Conservation (phyloP, 2,888 invertebrate species). For the Biston betularia region DNA sequence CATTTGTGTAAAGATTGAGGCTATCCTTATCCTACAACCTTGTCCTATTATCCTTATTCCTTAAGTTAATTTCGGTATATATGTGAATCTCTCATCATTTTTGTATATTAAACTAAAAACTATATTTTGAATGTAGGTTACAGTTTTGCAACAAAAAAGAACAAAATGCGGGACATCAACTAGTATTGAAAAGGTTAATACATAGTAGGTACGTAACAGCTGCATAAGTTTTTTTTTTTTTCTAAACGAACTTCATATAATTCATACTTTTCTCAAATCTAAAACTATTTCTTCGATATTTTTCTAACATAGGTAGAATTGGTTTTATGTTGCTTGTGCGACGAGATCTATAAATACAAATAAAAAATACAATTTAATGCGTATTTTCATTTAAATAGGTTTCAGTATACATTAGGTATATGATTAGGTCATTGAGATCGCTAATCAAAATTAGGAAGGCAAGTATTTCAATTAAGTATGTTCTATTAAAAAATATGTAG, state of each 20-base stretch:
- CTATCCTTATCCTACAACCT: slow-evolving; percentile 46
- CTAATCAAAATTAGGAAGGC: not conserved
- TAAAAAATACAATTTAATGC: slow-evolving; percentile 39
- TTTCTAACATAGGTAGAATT: slow-evolving; percentile 2
- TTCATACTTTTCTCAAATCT: slow-evolving; percentile 2
- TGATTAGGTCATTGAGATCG: slow-evolving; percentile 11
- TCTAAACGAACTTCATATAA: not conserved
- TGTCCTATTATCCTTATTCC: slow-evolving; percentile 35
- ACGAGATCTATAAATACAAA: slow-evolving; percentile 39
- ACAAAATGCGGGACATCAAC: no score
- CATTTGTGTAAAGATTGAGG: slow-evolving; percentile 40
- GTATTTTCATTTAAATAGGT: slow-evolving; percentile 43
- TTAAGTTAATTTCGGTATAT: slow-evolving; percentile 10
- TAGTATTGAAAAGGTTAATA: not conserved
- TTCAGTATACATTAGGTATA: slow-evolving; percentile 29
- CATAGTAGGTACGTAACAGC: not conserved
- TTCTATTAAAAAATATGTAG: slow-evolving; percentile 8
- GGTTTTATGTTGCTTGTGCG: slow-evolving; percentile 37
- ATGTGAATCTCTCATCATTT: not conserved
- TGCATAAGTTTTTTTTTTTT: not conserved
- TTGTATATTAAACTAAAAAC: not conserved
- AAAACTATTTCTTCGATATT: not conserved
- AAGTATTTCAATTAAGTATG: not conserved
- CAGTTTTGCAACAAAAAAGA: not conserved
- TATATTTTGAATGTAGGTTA: slow-evolving; percentile 10